Percentiles rank a stretch among this genome's conserved stretches.
Conservation (phyloP, 2,797 vertebrate genomes). For the Premnoplex brunnescens region DNA sequence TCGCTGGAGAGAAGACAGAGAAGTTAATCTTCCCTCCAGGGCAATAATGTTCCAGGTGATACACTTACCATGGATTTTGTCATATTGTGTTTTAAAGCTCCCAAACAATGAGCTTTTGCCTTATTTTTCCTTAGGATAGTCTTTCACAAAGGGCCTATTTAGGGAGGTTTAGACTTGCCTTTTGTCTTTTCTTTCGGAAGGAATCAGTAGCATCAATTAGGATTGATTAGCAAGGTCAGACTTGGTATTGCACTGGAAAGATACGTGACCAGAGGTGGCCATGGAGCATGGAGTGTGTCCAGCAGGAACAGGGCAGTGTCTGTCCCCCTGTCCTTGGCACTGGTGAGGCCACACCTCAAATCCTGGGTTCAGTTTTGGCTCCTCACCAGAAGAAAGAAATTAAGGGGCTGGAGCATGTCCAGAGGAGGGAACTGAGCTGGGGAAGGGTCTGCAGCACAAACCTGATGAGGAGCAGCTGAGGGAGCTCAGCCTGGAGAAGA, state of each 20-base stretch:
- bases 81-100: neutral
- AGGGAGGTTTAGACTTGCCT: neutral
- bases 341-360: neutral
- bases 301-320: neutral
- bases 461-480: neutral
- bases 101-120: neutral
- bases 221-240: neutral
- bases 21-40: constrained; percentile 27
- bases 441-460: neutral
- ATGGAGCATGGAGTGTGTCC: neutral
- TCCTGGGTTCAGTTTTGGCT: fast-evolving
- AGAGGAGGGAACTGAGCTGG: neutral
- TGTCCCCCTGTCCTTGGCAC: neutral
- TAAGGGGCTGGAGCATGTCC: neutral
- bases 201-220: neutral
- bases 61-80: constrained; percentile 32
- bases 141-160: neutral
- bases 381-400: fast-evolving
- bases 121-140: neutral
- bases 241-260: fast-evolving
- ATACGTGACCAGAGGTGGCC: fast-evolving
- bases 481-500: neutral
- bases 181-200: neutral
- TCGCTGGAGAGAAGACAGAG: neutral
- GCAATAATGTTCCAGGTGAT: constrained; percentile 36